A percentile compares a stretch with the other conserved stretches of the same genome.
These are phyloP conservation scores for Minunthozetes semirufus DNA, from an alignment of 2,888 invertebrate genomes.

Conservation along the genomic window DNA sequence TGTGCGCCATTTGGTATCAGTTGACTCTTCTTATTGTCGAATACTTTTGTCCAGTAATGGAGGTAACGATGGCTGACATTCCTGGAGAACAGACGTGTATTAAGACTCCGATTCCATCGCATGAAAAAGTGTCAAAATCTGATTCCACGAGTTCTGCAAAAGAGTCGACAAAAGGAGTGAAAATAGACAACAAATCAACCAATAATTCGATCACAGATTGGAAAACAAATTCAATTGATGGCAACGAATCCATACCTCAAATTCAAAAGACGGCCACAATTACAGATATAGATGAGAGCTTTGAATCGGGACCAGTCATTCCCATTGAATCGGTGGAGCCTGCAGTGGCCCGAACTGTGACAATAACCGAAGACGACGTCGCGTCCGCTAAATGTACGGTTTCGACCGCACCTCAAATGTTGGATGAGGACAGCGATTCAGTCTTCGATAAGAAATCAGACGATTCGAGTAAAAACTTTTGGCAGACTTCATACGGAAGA, in stretches of 20 bases:
- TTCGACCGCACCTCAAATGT: slow-evolving; percentile 56
- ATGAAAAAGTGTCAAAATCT: background rate
- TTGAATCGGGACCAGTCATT: slow-evolving; percentile 78
- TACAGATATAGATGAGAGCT: slow-evolving; percentile 69
- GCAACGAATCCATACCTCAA: background rate
- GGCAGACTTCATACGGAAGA: slow-evolving; percentile 87
- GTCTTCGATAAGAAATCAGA: slow-evolving; percentile 48
- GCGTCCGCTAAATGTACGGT: slow-evolving; percentile 65
- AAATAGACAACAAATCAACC: background rate
- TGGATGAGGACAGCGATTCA: slow-evolving; percentile 50
- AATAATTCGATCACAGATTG: background rate
- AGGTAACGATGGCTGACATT: slow-evolving; percentile 63
- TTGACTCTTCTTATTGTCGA: slow-evolving; percentile 70
- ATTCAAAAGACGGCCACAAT: slow-evolving; percentile 71
- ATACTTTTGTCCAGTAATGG: slow-evolving; percentile 67
- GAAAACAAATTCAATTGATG: background rate
- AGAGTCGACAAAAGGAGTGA: background rate
- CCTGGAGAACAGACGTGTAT: background rate
- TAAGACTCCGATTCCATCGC: background rate
- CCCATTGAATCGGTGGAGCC: slow-evolving; percentile 65
- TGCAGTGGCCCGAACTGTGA: slow-evolving; percentile 76
- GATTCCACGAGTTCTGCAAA: background rate
- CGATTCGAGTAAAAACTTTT: slow-evolving; percentile 54
- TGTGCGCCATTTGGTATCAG: slow-evolving; percentile 90
- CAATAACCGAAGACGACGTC: slow-evolving; percentile 80